Evolutionary conservation across 2,888 invertebrate genomes (phyloP).

Genomic region (Rhamnusium bicolor): DNA sequence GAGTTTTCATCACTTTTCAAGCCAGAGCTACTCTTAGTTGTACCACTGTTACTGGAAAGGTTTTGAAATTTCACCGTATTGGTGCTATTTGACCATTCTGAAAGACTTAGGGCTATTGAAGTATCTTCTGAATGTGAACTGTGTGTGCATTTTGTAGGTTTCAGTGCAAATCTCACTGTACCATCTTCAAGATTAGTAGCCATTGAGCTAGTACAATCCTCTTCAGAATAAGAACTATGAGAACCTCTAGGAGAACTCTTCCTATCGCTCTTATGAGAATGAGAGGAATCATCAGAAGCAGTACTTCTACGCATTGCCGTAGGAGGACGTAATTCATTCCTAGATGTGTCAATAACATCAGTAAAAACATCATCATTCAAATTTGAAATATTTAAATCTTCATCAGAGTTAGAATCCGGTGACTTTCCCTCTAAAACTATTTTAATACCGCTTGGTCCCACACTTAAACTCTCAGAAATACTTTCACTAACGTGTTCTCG

Average conservation of each 20-base stretch:
- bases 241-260: conserved; percentile 67
- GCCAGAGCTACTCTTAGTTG: conserved; percentile 77
- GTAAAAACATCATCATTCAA: conserved; percentile 71
- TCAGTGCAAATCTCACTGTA: conserved; percentile 85
- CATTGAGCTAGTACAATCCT: conserved; percentile 79
- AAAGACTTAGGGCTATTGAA: conserved; percentile 87
- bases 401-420: conserved; percentile 70
- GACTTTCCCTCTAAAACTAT: conserved; percentile 67
- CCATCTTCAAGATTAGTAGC: conserved; percentile 85
- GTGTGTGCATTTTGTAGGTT: conserved; percentile 87
- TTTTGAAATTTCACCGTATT: conserved; percentile 88
- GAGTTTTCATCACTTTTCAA: conserved; percentile 87
- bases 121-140: conserved; percentile 91
- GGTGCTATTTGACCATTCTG: conserved; percentile 91
- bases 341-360: conserved; percentile 63
- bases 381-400: conserved; percentile 71
- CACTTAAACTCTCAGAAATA: conserved; percentile 68
- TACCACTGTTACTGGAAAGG: conserved; percentile 77
- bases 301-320: conserved; percentile 69
- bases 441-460: conserved; percentile 68
- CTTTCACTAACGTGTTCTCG: conserved; percentile 64
- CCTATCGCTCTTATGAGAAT: conserved; percentile 64
- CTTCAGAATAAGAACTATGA: conserved; percentile 83
- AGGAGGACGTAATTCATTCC: conserved; percentile 67
- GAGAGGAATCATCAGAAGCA: conserved; percentile 68